Conservation (phyloP, 2,113 vertebrate genomes). For the Bos taurus region DNA sequence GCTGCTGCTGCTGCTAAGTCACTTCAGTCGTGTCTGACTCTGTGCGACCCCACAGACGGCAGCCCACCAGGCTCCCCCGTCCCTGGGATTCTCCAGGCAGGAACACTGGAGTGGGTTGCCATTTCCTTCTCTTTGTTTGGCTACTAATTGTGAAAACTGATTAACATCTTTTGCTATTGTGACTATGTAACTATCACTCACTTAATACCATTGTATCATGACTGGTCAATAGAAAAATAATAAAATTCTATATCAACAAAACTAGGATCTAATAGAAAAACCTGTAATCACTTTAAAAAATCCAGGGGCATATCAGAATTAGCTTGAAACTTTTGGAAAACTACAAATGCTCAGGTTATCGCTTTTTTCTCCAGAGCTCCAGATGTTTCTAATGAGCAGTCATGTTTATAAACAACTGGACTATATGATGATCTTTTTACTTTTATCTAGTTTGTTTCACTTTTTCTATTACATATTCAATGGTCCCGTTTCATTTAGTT, state of each 20-base stretch:
- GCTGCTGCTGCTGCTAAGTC: too few relatives aligned
- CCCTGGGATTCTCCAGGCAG: too few relatives aligned
- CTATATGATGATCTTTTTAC: not conserved
- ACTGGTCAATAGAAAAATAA: not conserved
- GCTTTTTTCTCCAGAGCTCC: not conserved
- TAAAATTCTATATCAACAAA: not conserved
- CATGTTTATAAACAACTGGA: not conserved
- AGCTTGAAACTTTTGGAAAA: not conserved
- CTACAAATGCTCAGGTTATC: not conserved
- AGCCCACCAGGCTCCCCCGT: too few relatives aligned
- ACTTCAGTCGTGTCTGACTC: too few relatives aligned
- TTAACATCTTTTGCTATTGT: not conserved
- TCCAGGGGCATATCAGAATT: not conserved
- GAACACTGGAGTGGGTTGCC: too few relatives aligned
- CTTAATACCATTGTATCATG: not conserved
- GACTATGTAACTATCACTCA: not conserved
- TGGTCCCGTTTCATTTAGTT: not conserved
- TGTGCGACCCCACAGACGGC: too few relatives aligned
- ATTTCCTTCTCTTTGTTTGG: not conserved
- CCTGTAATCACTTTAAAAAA: not conserved
- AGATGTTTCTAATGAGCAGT: not conserved
- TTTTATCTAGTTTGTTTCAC: not conserved
- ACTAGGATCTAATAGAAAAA: not conserved
- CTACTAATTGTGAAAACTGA: not conserved
- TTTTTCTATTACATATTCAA: not conserved